A percentile compares a stretch with the other conserved stretches of the same genome.
Evolutionary conservation across 2,113 vertebrate genomes (phyloP).

Genomic region (Bungarus multicinctus): DNA sequence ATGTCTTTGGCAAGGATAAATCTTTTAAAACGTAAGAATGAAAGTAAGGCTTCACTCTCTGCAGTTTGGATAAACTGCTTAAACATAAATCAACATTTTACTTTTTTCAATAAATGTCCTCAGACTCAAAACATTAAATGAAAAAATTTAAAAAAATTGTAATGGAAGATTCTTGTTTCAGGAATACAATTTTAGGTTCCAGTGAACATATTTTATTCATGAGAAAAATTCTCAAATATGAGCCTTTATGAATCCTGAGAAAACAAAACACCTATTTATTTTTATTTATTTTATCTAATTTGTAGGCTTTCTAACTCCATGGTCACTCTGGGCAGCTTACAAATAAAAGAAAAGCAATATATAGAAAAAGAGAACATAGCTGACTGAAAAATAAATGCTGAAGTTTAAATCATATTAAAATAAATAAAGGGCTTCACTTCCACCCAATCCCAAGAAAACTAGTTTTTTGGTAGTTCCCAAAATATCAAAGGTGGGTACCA

Average conservation of each 20-base stretch:
- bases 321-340: background rate
- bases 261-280: background rate
- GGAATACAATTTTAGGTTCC: background rate
- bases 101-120: background rate
- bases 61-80: background rate
- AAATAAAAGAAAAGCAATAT: background rate
- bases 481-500: background rate
- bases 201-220: background rate
- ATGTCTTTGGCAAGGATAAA: background rate
- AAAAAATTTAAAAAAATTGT: background rate
- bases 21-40: background rate
- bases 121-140: background rate
- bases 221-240: background rate
- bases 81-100: background rate
- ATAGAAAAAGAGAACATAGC: background rate
- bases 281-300: background rate
- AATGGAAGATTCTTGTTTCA: background rate
- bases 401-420: background rate
- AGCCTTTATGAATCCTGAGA: background rate
- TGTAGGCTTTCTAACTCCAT: background rate
- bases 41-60: background rate
- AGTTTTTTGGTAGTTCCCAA: background rate
- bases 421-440: background rate
- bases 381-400: background rate
- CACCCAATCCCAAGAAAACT: background rate